Percentiles rank a stretch among this genome's conserved stretches.
These are phyloP conservation scores for Drosophila parthenogenetica DNA, from an alignment of 2,888 invertebrate genomes.

Conservation along the genomic window DNA sequence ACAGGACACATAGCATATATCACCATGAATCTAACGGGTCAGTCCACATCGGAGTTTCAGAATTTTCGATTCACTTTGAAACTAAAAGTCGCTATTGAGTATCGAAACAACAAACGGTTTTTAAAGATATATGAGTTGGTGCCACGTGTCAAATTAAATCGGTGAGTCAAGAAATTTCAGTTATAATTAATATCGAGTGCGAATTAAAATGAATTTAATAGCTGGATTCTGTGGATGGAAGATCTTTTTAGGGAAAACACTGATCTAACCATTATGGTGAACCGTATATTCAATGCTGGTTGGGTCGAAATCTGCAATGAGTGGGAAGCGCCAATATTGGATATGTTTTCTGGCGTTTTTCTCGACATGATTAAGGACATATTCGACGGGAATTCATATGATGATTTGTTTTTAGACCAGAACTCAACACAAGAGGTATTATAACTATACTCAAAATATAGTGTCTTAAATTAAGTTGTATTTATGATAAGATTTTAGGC, in stretches of 20 bases:
- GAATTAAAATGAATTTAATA: constrained; percentile 1
- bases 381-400: constrained; percentile 52
- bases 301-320: constrained; percentile 65
- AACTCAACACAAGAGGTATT: too few species aligned
- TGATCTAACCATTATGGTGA: constrained; percentile 49
- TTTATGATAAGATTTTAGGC: too few species aligned
- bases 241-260: constrained; percentile 48
- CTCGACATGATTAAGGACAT: constrained; percentile 31
- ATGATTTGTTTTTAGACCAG: constrained; percentile 52
- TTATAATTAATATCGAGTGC: background rate
- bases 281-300: constrained; percentile 47
- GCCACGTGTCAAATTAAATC: constrained; percentile 44
- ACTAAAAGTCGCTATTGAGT: constrained; percentile 50
- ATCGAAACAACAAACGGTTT: constrained; percentile 58
- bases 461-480: too few species aligned
- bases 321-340: constrained; percentile 42
- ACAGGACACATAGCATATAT: constrained; percentile 26
- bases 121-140: constrained; percentile 51
- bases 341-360: constrained; percentile 48
- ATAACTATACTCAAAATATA: too few species aligned
- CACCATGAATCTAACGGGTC: constrained; percentile 21
- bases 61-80: constrained; percentile 55
- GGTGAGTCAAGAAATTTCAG: constrained; percentile 41
- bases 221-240: constrained; percentile 59
- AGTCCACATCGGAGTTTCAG: constrained; percentile 50